Conservation (phyloP, 2,888 invertebrate genomes). For the Oeneis ivallda region DNA sequence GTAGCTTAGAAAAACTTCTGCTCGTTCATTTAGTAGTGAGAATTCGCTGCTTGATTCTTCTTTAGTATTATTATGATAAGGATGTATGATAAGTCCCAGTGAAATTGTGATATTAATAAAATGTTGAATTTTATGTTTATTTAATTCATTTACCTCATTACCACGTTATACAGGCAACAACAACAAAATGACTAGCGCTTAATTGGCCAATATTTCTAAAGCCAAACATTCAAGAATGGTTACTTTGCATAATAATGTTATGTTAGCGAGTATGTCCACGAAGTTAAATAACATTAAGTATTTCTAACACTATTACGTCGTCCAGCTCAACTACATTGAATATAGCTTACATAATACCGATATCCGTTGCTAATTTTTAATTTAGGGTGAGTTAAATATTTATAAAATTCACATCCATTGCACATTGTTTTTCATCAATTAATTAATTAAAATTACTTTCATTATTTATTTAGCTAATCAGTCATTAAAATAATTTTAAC, state of each 20-base stretch:
- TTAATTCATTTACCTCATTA: constrained; percentile 38
- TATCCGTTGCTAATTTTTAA: constrained; percentile 22
- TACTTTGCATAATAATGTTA: constrained; percentile 34
- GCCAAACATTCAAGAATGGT: constrained; percentile 24
- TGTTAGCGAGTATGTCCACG: constrained; percentile 31
- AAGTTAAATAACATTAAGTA: constrained; percentile 38
- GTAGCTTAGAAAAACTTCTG: constrained; percentile 43
- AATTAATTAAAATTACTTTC: neutral
- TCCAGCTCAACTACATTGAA: constrained; percentile 35
- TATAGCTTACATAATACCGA: constrained; percentile 29
- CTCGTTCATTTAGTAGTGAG: constrained; percentile 41
- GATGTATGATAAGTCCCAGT: constrained; percentile 64
- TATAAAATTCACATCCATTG: neutral
- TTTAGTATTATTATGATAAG: constrained; percentile 52
- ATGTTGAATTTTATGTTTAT: constrained; percentile 59
- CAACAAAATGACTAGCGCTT: constrained; percentile 1
- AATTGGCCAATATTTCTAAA: constrained; percentile 15
- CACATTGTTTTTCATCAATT: neutral
- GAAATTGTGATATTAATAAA: constrained; percentile 80
- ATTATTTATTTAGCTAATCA: neutral
- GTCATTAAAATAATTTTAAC: neutral
- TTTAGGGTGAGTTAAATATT: constrained; percentile 4
- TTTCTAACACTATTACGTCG: constrained; percentile 40
- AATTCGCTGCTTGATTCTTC: constrained; percentile 35
- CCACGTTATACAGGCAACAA: constrained; percentile 12